Base-by-base conservation (phyloP, 2,113 vertebrate genomes). In the Lanius ludovicianus region DNA sequence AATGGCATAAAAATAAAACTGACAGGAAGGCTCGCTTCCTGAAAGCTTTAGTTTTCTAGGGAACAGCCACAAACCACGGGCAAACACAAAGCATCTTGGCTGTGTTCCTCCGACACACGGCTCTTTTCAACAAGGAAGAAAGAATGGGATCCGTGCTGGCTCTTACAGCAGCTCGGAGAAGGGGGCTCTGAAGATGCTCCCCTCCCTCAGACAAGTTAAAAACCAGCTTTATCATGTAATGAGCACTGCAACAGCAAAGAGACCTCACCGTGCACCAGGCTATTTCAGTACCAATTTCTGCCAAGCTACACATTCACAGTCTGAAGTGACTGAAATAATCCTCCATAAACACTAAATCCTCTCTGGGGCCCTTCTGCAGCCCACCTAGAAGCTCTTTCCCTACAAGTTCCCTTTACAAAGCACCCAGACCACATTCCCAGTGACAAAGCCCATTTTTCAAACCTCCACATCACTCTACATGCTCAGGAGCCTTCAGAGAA, bases 1-100 rank as follows among this genome's bases (percentile, higher is more conserved):
- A 79, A 89, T 3, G 63, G 59, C 76, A 64, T 6, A 69, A 89
- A 93, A 90, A 93, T 91, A 71, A 90, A 84, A 15, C 75, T 70
- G 88, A 78, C 83, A 92, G 90, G 70, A 86, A 96, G 89, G 93
- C 89, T 96, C 27, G 2, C 62, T 78, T 80, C 93, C 92, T 65
- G 59, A 86, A 92, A 89, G 91, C 87, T 71, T 81, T 11, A 0
- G 47, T 86, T 81, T 90, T 96, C 79, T 44, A 93, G 88, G 68
- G 90, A 94, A 60, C 41, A 50, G 69, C 53, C 22, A 27, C 0
- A 1, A 89, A 42, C 28, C 19, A 53, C 0, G 0, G 64, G 57
- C 75, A 92, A 70, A 70, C 68, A 92, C 88, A 90, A 62, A 3
- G 53, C 33, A 4, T 15, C 60, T 62, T 41, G 85, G 95, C 85